Percentiles rank a stretch among this genome's conserved stretches.
Conservation (phyloP, 2,113 vertebrate species). For the Leptodactylus fuscus region DNA sequence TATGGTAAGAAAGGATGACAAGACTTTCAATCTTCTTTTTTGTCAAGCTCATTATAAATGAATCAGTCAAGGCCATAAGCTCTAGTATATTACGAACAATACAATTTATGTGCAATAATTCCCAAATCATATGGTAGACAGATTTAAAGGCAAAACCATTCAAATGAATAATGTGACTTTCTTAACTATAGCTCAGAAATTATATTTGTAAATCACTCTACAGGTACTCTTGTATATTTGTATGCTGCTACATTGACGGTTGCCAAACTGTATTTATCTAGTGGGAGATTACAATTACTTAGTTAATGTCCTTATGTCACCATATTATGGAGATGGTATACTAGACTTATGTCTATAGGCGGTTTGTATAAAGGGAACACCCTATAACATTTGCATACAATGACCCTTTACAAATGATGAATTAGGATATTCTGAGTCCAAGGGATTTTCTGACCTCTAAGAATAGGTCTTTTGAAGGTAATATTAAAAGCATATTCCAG, state of each 20-base stretch:
- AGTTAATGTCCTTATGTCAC: no score
- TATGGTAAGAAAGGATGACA: slow-evolving; percentile 71
- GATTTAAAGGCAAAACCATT: slow-evolving; percentile 42
- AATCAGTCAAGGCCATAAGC: slow-evolving; percentile 70
- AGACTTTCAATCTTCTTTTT: slow-evolving; percentile 69
- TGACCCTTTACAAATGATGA: no score
- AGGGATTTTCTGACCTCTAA: no score
- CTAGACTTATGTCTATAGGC: no score
- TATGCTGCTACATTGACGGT: background rate
- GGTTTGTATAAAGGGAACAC: no score
- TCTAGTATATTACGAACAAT: slow-evolving; percentile 66
- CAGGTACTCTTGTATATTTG: no score
- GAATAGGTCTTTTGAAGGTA: no score
- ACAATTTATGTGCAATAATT: slow-evolving; percentile 60
- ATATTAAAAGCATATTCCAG: no score
- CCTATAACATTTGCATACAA: no score
- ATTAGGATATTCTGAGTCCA: no score
- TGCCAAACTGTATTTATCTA: background rate
- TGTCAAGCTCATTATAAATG: slow-evolving; percentile 73
- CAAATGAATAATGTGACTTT: slow-evolving; percentile 39
- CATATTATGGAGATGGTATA: no score
- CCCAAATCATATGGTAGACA: slow-evolving; percentile 44
- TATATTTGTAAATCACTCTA: slow-evolving; percentile 39
- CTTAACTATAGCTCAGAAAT: background rate
- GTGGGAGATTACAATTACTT: background rate